Evolutionary conservation across 2,888 invertebrate species (phyloP), one percentile per base, ranked within the genome.

Genomic region (Leucophora obtusa): DNA sequence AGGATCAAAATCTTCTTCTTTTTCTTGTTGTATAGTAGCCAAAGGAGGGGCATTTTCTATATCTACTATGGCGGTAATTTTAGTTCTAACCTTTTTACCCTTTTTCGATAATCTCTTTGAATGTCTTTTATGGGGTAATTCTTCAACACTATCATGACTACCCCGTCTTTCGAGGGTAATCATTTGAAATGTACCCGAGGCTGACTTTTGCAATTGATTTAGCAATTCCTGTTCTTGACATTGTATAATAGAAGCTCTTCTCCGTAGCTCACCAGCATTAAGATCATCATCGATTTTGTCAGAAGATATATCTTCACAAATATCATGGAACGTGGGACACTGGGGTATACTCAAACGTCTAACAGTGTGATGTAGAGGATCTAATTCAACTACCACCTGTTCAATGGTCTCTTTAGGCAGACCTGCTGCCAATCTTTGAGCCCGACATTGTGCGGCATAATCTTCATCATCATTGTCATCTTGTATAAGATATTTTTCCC

Each of bases 401-500:
- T 84, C 85, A 17, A 83, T 79, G 1, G 83, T 63, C 28, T 84
- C 82, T 15, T 79, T 80, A n/a, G 66, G 63, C 74, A 83, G 77
- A 82, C 83, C 89, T 79, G 73, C 83, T 51, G 65, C 38, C 54
- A 54, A 74, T 83, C 51, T 66, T 75, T 82, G 58, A 71, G 83
- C 73, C 75, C 84, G 82, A 79, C 82, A 9, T 53, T 69, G 66
- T 5, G 72, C 60, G 28, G 73, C 60, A 35, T 83, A 68, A 5
- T 72, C 84, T 33, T 89, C 87, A 35, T 89, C 88, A 33, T 88
- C n/a, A 87, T 84, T 92, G 89, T 85, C 92, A 91, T 85, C 94
- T 93, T 84, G 86, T 72, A 88, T 87, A 28, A 85, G 84, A 84
- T 87, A 88, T 58, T 96, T 95, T 89, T 96, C 96, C 18, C 95